Base-by-base conservation (phyloP, 2,888 invertebrate genomes). In the Papilio demoleus region DNA sequence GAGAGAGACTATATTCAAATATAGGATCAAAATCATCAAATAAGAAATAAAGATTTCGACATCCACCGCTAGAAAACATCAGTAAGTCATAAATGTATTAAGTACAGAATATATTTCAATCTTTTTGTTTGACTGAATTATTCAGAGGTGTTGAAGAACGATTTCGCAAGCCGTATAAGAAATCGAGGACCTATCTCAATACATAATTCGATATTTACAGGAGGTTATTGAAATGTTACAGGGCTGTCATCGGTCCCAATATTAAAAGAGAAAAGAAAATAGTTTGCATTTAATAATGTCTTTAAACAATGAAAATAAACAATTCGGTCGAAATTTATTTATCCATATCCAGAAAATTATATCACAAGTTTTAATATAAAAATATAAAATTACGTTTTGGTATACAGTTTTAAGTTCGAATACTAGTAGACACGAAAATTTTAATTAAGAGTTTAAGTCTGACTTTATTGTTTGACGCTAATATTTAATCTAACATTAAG, bases 171-270 rank as follows among this genome's bases (percentile, higher is more conserved):
- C 19, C 2, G 63, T 36, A 63, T 63, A 63, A 14, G 22, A 38
- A 63, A 38, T 38, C 63, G 42, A 63, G 63, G 24, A 22, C 50
- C 50, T 36, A 22, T 50, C 50, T 50, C 50, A 36, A 63, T 63
- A 63, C 50, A 63, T 62, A 63, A 50, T n/a, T 12, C 38, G 17
- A 47, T 6, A n/a, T 47, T 38, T 63, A 50, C 36, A 14, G 31
- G 62, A n/a, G 19, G 62, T 62, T 62, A 70, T 38, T 56, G 63
- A 27, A 40, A 19, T 66, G 22, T 68, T 36, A 17, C 58, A 72
- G 72, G 68, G 69, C 62, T 63, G 38, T 47, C 63, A 47, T 50
- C 36, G 64, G 61, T 56, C 40, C 59, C n/a, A 70, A 64, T 60
- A 70, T 63, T 70, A 11, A 22, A 12, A 19, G 11, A 1, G 19